phyloP scores from a whole-genome alignment of 2,888 invertebrate genomes.

The Hyppa rectilinea region DNA sequence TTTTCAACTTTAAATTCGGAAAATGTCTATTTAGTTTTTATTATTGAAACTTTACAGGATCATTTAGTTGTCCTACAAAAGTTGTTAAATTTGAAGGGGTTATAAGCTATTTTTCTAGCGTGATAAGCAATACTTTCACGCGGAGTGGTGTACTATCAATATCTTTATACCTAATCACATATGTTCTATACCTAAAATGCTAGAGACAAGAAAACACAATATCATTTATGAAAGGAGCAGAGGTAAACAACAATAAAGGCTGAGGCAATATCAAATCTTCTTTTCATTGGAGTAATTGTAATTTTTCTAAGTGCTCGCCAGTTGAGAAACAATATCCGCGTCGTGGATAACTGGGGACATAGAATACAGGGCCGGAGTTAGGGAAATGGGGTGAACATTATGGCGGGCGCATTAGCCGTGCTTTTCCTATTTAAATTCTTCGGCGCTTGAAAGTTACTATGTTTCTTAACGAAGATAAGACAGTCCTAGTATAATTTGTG shows the following conservation, averaged over 20 bases:
- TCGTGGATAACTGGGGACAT: slow-evolving; percentile 46
- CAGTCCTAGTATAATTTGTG: background rate
- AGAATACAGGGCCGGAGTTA: slow-evolving; percentile 43
- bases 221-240: slow-evolving; percentile 53
- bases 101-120: background rate
- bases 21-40: background rate
- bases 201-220: slow-evolving; percentile 47
- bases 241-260: slow-evolving; percentile 53
- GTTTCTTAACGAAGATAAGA: background rate
- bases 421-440: slow-evolving; percentile 16
- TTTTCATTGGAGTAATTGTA: slow-evolving; percentile 68
- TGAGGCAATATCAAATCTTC: slow-evolving; percentile 65
- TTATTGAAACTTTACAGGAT: background rate
- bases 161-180: background rate
- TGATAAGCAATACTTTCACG: background rate
- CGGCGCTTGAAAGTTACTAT: background rate
- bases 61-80: no score
- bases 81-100: background rate
- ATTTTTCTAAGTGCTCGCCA: slow-evolving; percentile 71
- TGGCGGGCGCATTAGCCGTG: background rate
- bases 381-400: slow-evolving; percentile 12
- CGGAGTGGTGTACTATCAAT: background rate
- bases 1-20: background rate
- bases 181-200: background rate
- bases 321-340: slow-evolving; percentile 68